Conservation (phyloP, 2,797 vertebrate genomes). For the Tangara arthus region DNA sequence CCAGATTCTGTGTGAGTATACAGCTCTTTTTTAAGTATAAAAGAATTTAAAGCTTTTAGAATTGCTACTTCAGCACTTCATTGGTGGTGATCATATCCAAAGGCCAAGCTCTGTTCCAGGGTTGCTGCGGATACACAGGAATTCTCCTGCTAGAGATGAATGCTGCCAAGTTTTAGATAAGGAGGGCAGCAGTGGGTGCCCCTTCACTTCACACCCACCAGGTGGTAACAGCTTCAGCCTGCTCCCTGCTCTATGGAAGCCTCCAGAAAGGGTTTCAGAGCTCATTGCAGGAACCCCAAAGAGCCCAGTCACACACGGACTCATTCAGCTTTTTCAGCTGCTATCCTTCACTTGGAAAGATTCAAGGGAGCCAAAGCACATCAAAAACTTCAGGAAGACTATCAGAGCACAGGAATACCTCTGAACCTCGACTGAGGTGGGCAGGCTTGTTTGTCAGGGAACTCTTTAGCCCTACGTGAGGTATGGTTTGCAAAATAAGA, state of each 20-base stretch:
- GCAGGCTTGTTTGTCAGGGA: not conserved
- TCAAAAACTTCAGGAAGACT: not conserved
- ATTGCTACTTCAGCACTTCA: not conserved
- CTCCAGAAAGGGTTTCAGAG: not conserved
- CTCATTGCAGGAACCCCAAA: not conserved
- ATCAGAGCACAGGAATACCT: not conserved
- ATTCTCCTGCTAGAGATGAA: not conserved
- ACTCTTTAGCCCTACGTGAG: not conserved
- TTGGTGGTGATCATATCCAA: rapidly evolving
- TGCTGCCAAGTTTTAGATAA: not conserved
- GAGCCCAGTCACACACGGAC: not conserved
- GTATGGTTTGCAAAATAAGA: not conserved
- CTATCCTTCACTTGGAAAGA: not conserved
- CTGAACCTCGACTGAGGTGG: not conserved
- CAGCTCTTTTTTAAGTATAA: not conserved
- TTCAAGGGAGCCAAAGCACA: not conserved
- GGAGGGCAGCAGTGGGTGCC: not conserved
- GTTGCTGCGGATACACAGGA: not conserved
- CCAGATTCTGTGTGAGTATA: not conserved
- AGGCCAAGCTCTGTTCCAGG: not conserved
- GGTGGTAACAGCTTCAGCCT: not conserved
- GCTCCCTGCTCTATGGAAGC: not conserved
- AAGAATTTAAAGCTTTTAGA: not conserved
- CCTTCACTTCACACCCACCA: not conserved
- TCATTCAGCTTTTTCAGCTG: not conserved